phyloP scores from a whole-genome alignment of 2,888 invertebrate species.

The Drosophila tanythrix region DNA sequence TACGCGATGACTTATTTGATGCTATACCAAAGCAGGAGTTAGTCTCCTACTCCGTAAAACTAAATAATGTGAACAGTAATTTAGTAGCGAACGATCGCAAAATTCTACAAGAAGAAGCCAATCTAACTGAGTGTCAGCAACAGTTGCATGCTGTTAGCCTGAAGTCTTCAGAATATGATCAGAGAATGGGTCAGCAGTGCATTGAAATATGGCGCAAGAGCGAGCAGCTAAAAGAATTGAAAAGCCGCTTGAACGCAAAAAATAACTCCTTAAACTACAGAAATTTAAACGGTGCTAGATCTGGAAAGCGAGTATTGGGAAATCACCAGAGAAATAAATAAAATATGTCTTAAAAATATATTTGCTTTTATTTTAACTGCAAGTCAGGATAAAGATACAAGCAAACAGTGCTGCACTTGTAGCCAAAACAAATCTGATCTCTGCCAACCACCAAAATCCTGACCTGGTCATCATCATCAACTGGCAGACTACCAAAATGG shows the following conservation, averaged over 20 bases:
- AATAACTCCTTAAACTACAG: background rate
- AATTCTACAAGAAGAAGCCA: constrained; percentile 1
- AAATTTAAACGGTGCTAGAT: background rate
- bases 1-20: background rate
- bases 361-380: background rate
- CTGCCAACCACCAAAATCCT: background rate
- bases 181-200: constrained; percentile 5
- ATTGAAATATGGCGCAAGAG: constrained; percentile 11
- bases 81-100: background rate
- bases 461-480: background rate
- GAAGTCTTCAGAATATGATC: background rate
- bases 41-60: too few relatives aligned
- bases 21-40: background rate
- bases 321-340: background rate
- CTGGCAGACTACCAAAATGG: background rate
- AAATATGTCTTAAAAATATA: background rate
- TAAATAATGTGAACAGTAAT: background rate
- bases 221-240: background rate
- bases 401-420: background rate
- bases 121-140: background rate
- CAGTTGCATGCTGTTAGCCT: background rate
- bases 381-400: background rate
- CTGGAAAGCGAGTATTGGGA: background rate
- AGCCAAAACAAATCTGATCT: background rate
- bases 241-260: background rate